Percentiles rank a stretch among this genome's conserved stretches.
Evolutionary conservation across 2,797 vertebrate genomes (phyloP).

Genomic region (Pangasius larnaudii): DNA sequence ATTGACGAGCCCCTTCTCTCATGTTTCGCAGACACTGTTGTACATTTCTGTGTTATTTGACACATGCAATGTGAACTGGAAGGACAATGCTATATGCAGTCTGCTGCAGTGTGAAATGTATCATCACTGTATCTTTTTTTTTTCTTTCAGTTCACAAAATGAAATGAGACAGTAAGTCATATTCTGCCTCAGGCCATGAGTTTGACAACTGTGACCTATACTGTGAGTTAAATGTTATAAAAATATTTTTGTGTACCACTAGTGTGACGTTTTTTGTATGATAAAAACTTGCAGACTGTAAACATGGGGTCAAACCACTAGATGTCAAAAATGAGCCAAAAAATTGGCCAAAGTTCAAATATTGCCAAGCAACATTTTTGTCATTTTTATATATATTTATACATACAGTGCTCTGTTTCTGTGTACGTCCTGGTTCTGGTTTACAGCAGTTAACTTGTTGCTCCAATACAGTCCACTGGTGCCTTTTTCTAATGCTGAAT

Average conservation of each 20-base stretch:
- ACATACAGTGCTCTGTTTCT: neutral
- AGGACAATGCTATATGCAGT: too few relatives aligned
- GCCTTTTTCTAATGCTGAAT: conserved; percentile 69
- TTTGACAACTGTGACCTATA: too few relatives aligned
- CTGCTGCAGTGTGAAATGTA: neutral
- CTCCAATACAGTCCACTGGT: conserved; percentile 70
- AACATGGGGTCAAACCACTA: neutral
- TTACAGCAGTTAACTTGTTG: conserved; percentile 64
- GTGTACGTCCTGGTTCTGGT: conserved; percentile 59
- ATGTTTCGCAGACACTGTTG: neutral
- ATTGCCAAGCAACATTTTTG: neutral
- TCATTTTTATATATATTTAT: neutral
- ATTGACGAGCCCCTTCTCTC: neutral
- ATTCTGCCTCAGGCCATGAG: too few relatives aligned
- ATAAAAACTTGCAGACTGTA: too few relatives aligned
- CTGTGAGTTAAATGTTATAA: too few relatives aligned
- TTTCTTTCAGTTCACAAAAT: too few relatives aligned
- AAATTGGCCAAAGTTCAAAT: too few relatives aligned
- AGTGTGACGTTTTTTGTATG: too few relatives aligned
- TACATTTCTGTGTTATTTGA: too few relatives aligned
- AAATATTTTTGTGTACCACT: too few relatives aligned
- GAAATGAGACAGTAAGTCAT: too few relatives aligned
- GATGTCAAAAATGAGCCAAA: neutral
- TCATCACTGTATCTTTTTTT: neutral
- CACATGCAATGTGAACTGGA: too few relatives aligned